These are phyloP conservation scores for Kryptolebias ocellatus DNA, from an alignment of 2,797 vertebrate species.

Conservation along the genomic window DNA sequence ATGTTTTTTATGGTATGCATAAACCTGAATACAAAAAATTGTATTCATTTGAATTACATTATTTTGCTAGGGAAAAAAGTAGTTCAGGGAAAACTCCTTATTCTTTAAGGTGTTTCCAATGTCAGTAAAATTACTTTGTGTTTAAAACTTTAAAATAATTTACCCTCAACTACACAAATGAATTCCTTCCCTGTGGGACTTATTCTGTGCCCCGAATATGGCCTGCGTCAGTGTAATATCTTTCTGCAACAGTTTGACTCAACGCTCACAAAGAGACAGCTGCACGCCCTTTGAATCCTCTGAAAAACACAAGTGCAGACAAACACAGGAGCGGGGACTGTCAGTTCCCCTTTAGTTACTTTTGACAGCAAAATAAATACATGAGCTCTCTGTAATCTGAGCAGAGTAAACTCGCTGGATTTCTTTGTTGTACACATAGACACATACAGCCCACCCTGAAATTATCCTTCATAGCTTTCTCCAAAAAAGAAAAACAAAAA, in stretches of 20 bases:
- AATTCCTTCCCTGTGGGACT: slow-evolving; percentile 19
- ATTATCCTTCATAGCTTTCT: slow-evolving; percentile 22
- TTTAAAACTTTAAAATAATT: slow-evolving; percentile 34
- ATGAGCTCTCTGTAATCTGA: slow-evolving; percentile 48
- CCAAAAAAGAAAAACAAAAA: neutral
- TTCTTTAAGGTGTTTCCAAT: too few relatives aligned
- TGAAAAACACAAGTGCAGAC: slow-evolving; percentile 31
- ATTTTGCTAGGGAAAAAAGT: too few relatives aligned
- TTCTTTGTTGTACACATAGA: slow-evolving; percentile 36
- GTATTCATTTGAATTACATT: too few relatives aligned
- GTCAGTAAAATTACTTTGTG: too few relatives aligned
- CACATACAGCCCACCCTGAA: slow-evolving; percentile 22
- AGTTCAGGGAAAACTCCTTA: too few relatives aligned
- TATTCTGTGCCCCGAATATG: slow-evolving; percentile 19
- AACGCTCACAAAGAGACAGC: slow-evolving; percentile 35
- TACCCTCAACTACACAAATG: slow-evolving; percentile 27
- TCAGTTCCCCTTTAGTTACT: slow-evolving; percentile 45
- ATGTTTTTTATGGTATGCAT: too few relatives aligned
- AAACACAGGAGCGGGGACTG: slow-evolving; percentile 31
- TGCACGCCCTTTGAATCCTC: slow-evolving; percentile 39
- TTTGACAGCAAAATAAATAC: slow-evolving; percentile 50
- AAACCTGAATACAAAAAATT: too few relatives aligned
- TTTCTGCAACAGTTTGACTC: slow-evolving; percentile 24
- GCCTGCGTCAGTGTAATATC: slow-evolving; percentile 27
- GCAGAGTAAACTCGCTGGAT: slow-evolving; percentile 40